A percentile compares a stretch with the other conserved stretches of the same genome.
Evolutionary conservation across 2,888 invertebrate genomes (phyloP).

Genomic region (Drosophila dives): DNA sequence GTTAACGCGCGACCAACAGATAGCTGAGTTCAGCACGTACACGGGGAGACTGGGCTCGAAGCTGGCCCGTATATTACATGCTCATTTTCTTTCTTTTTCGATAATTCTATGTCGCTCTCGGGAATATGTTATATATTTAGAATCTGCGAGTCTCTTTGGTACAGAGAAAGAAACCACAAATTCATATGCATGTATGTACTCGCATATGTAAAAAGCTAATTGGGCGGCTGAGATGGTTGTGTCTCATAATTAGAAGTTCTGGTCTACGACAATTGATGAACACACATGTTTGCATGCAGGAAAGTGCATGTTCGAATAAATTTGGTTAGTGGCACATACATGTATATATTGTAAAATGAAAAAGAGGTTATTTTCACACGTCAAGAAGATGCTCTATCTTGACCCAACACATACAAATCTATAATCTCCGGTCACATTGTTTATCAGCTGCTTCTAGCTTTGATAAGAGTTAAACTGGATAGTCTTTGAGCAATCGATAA

Average conservation of each 20-base stretch:
- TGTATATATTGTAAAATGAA: background rate
- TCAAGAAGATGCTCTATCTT: background rate
- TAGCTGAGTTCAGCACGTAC: conserved; percentile 76
- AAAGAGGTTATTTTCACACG: background rate
- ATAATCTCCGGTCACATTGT: conserved; percentile 29
- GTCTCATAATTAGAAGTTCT: conserved; percentile 31
- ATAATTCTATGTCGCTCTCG: conserved; percentile 43
- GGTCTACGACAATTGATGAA: conserved; percentile 20
- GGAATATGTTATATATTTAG: conserved; percentile 61
- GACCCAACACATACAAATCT: background rate
- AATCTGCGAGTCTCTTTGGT: conserved; percentile 31
- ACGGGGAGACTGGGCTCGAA: conserved; percentile 75
- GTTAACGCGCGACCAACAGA: conserved; percentile 64
- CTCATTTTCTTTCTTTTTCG: conserved; percentile 51
- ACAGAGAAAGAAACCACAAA: conserved; percentile 27
- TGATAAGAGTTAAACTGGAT: conserved; percentile 17
- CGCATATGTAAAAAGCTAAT: conserved; percentile 23
- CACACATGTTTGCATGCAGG: conserved; percentile 4
- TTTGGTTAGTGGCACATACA: conserved; percentile 5
- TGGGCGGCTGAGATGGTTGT: conserved; percentile 30
- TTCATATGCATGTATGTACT: conserved; percentile 3
- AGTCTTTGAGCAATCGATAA: conserved; percentile 29
- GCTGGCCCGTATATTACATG: conserved; percentile 69
- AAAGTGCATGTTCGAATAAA: background rate
- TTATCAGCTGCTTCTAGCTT: conserved; percentile 11